phyloP scores from a whole-genome alignment of 2,888 invertebrate genomes.

The Thereva unica region DNA sequence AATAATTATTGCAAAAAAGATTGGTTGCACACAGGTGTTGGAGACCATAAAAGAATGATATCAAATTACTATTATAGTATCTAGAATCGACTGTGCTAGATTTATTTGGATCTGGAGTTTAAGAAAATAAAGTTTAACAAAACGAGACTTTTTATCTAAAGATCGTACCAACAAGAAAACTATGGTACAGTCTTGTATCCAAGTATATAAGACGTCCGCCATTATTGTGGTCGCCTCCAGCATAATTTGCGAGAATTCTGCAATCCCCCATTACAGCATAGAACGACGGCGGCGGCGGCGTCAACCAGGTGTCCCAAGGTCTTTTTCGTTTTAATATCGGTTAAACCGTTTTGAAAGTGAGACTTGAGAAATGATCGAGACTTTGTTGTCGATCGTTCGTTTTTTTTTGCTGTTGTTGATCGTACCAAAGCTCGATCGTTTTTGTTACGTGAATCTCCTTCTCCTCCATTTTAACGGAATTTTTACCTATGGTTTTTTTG shows the following conservation, averaged over 20 bases:
- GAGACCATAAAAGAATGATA: too few relatives aligned
- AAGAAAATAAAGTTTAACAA: too few relatives aligned
- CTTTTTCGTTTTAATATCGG: not conserved
- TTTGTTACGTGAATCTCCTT: conserved; percentile 3
- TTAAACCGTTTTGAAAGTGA: conserved; percentile 29
- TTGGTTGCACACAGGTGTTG: too few relatives aligned
- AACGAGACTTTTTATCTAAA: conserved; percentile 9
- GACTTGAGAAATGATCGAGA: conserved; percentile 15
- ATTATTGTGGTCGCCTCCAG: conserved; percentile 18
- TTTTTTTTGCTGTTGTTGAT: conserved; percentile 7
- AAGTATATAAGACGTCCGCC: conserved; percentile 23
- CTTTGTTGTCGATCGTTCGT: conserved; percentile 10
- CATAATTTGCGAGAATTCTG: conserved; percentile 24
- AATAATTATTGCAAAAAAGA: too few relatives aligned
- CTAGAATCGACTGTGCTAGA: not conserved
- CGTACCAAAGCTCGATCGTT: not conserved
- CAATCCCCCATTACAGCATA: conserved; percentile 21
- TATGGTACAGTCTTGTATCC: not conserved
- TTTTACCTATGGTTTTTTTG: conserved; percentile 8
- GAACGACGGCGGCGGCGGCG: too few relatives aligned
- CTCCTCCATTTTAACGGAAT: conserved; percentile 9
- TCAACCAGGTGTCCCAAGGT: conserved; percentile 25
- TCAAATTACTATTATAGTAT: conserved; percentile 18
- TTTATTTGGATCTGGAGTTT: too few relatives aligned
- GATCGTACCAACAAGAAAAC: not conserved